Percentiles rank a stretch among this genome's conserved stretches.
Evolutionary conservation across 92 coral and sea anemone species (phyloP).

Genomic region (Phymanthus crucifer): DNA sequence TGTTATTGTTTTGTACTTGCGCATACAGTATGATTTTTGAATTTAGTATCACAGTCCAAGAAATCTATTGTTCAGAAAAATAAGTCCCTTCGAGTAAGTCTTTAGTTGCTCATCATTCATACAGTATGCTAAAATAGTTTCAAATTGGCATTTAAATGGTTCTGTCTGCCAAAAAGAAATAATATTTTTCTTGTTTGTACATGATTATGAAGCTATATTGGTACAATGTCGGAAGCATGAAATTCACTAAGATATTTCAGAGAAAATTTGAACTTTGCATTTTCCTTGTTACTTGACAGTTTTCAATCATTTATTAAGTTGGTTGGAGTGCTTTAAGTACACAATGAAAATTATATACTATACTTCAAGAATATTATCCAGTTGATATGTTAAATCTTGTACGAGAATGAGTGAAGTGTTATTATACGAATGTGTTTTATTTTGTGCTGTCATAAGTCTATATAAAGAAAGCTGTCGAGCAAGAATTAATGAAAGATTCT

Average conservation of each 20-base stretch:
- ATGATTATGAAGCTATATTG: background rate
- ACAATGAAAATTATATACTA: background rate
- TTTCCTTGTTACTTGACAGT: background rate
- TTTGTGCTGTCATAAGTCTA: background rate
- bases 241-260: background rate
- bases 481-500: background rate
- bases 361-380: background rate
- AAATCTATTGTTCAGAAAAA: background rate
- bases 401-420: background rate
- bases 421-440: background rate
- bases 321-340: background rate
- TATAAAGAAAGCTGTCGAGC: background rate
- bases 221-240: background rate
- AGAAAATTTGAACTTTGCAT: background rate
- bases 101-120: background rate
- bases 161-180: no score
- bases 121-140: no score
- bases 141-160: no score
- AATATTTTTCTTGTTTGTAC: no score
- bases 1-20: background rate
- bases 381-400: background rate
- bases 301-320: constrained; percentile 13
- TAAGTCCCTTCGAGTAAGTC: background rate
- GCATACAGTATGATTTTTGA: background rate
- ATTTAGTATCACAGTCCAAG: background rate